Evolutionary conservation across 2,113 vertebrate species (phyloP), one percentile per base, ranked within the genome.

Genomic region (Gobiocypris rarus): DNA sequence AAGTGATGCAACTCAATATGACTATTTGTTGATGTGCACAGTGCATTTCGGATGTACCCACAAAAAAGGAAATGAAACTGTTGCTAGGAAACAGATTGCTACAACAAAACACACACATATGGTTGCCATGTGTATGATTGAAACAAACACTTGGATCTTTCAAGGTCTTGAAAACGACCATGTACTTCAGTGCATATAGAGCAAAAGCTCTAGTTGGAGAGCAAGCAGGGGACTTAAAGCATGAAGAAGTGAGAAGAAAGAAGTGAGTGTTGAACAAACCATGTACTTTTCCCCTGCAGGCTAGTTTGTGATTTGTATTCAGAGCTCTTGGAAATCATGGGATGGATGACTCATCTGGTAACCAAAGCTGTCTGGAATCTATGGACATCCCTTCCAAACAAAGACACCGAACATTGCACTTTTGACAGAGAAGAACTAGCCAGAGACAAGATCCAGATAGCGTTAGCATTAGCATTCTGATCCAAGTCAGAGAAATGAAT

Each of bases 301-400:
- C 14, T 22, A 52, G 63, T 73, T 70, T 78, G 75, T 78, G n/a
- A 71, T 76, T 43, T 69, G 34, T 31, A 9, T 56, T 79, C 43
- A 73, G 67, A 80, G 52, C 77, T 81, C 71, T 58, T 31, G 58
- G 56, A 80, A 59, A 59, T 85, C 84, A 85, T 74, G 48, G 34
- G 84, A 54, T 26, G 9, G 41, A 81, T 85, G 77, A 73, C 67
- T 73, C 34, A 61, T 61, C 69, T 73, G 22, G 67, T 63, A 80
- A 74, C 77, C 52, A 81, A 63, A 81, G 8, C 26, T 24, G 24
- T 48, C 54, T 63, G 77, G 41, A 81, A 80, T 63, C 67, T 81
- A 63, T 78, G 28, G 65, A 81, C 41, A 81, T 28, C 24, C 61
- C 61, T 69, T 48, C 48, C 54, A 84, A 84, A 78, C 74, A 84